These are phyloP conservation scores for Drosophila leontia DNA, from an alignment of 1,140 invertebrate genomes.

Conservation along the genomic window DNA sequence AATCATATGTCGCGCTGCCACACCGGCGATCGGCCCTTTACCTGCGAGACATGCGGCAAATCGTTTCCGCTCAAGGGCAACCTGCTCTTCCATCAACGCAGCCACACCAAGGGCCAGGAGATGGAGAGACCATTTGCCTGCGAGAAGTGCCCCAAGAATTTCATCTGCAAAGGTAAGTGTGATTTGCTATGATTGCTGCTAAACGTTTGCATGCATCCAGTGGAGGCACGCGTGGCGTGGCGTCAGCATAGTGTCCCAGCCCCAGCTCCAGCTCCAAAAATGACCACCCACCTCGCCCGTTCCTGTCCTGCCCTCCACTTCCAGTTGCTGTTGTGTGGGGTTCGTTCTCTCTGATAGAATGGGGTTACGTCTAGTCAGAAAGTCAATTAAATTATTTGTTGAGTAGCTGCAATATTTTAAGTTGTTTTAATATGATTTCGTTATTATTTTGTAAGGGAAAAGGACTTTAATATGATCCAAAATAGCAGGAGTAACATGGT, in stretches of 20 bases:
- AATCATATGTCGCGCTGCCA: slow-evolving; percentile 92
- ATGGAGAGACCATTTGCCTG: slow-evolving; percentile 97
- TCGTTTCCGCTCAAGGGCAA: slow-evolving; percentile 95
- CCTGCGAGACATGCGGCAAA: slow-evolving; percentile 93
- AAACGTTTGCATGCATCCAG: slow-evolving; percentile 42
- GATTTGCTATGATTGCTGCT: slow-evolving; percentile 31
- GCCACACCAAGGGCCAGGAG: slow-evolving; percentile 94
- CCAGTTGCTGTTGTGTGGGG: slow-evolving; percentile 29
- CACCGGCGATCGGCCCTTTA: slow-evolving; percentile 94
- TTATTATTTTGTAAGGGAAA: too few relatives aligned
- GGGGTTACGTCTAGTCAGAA: slow-evolving; percentile 4
- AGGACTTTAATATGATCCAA: too few relatives aligned
- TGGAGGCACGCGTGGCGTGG: slow-evolving; percentile 68
- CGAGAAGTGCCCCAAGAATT: slow-evolving; percentile 98
- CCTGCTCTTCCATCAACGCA: slow-evolving; percentile 97
- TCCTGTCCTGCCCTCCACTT: not conserved
- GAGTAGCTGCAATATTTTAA: not conserved
- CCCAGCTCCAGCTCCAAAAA: slow-evolving; percentile 20
- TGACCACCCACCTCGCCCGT: not conserved
- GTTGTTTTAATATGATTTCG: not conserved
- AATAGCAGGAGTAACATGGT: too few relatives aligned
- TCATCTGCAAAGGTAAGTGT: slow-evolving; percentile 94
- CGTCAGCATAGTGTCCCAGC: slow-evolving; percentile 72
- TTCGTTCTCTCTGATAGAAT: slow-evolving; percentile 4
- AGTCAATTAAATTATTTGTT: not conserved